Percentiles rank a stretch among this genome's conserved stretches.
Evolutionary conservation across 2,113 vertebrate species (phyloP).

Genomic region (Lycaon pictus): DNA sequence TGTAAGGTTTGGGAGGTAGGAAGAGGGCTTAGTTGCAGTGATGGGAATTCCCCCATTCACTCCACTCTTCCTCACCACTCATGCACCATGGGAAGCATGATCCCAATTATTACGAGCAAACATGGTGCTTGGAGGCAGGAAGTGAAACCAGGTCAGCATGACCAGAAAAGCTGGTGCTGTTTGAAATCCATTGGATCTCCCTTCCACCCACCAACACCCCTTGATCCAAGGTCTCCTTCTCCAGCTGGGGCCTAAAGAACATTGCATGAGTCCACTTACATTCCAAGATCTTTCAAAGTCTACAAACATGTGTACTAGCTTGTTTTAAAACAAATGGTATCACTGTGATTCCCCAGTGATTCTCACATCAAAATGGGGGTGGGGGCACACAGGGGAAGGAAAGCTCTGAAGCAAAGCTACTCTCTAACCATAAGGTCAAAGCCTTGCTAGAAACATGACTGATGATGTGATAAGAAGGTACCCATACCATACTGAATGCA

Average conservation of each 20-base stretch:
- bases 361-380: slow-evolving; percentile 16
- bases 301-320: slow-evolving; percentile 57
- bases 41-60: rapidly evolving
- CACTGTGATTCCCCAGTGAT: slow-evolving; percentile 49
- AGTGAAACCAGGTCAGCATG: neutral
- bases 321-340: slow-evolving; percentile 73
- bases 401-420: slow-evolving; percentile 66
- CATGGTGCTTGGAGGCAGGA: neutral
- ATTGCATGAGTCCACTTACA: slow-evolving; percentile 24
- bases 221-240: neutral
- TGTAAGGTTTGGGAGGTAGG: too few species aligned
- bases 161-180: neutral
- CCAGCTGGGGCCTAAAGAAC: neutral
- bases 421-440: slow-evolving; percentile 61
- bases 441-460: slow-evolving; percentile 66
- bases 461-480: slow-evolving; percentile 70
- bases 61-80: neutral
- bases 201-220: too few species aligned
- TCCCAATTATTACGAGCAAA: neutral
- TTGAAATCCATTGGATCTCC: neutral
- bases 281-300: slow-evolving; percentile 50
- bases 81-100: neutral
- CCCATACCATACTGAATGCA: slow-evolving; percentile 52
- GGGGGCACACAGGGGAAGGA: neutral
- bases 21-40: neutral